These are phyloP conservation scores for Delphinus delphis DNA, from an alignment of 2,113 vertebrate genomes.

Conservation along the genomic window DNA sequence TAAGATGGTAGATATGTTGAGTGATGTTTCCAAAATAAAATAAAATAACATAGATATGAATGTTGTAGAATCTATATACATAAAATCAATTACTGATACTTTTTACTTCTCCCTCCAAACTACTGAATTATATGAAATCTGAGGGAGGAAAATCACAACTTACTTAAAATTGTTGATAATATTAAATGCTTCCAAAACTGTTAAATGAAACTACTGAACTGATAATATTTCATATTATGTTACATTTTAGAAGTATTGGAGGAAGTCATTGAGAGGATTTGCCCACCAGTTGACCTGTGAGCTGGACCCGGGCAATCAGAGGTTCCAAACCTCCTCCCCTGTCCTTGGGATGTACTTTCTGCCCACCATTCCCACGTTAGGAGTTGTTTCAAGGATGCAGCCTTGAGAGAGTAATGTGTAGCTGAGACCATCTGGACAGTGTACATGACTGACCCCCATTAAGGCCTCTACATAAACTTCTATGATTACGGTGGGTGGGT, in stretches of 20 bases:
- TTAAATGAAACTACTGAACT: background rate
- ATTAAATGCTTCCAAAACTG: background rate
- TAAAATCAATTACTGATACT: background rate
- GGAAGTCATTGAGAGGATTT: background rate
- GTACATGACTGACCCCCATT: background rate
- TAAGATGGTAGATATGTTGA: background rate
- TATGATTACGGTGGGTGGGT: rapidly evolving
- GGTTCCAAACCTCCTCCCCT: background rate
- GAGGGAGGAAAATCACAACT: background rate
- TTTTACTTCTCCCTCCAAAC: background rate
- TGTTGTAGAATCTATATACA: background rate
- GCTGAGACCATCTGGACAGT: background rate
- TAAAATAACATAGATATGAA: background rate
- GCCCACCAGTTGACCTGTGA: background rate
- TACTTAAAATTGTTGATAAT: background rate
- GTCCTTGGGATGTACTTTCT: background rate
- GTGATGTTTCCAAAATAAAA: background rate
- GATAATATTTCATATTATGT: background rate
- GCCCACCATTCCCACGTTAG: background rate
- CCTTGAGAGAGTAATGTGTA: background rate
- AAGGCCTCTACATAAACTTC: background rate
- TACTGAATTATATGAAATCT: background rate
- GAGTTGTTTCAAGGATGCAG: background rate
- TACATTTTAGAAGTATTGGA: background rate
- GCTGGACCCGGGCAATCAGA: background rate